phyloP scores from a whole-genome alignment of 2,797 vertebrate genomes.

The Acanthornis magna region DNA sequence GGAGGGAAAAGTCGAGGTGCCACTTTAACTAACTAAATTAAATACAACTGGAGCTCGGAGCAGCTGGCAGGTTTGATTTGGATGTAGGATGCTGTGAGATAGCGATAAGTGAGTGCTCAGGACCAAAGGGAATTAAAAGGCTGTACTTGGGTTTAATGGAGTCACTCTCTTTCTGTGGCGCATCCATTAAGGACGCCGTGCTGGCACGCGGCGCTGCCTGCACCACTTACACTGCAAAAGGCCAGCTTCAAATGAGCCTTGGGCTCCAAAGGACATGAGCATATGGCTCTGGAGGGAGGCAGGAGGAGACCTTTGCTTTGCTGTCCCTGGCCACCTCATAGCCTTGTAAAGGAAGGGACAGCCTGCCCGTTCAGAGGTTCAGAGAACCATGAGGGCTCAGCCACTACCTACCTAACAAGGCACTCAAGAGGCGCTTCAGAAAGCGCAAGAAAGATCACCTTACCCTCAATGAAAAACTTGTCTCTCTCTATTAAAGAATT shows the following conservation, averaged over 20 bases:
- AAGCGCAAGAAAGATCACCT: background rate
- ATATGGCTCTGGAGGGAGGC: background rate
- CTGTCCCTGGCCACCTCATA: background rate
- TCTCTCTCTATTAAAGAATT: background rate
- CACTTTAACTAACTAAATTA: constrained; percentile 64
- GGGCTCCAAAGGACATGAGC: background rate
- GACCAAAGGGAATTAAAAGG: constrained; percentile 64
- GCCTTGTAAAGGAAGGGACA: background rate
- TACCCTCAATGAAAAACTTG: background rate
- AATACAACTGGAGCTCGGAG: constrained; percentile 52
- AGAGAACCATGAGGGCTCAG: accelerated
- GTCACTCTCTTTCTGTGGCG: constrained; percentile 21
- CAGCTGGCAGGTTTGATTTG: constrained; percentile 72
- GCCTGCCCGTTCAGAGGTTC: background rate
- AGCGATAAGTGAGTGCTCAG: constrained; percentile 58
- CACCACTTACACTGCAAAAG: constrained; percentile 17
- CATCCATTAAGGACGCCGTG: constrained; percentile 42
- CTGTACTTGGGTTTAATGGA: constrained; percentile 63
- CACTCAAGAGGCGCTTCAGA: background rate
- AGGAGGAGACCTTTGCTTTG: background rate
- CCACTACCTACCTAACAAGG: background rate
- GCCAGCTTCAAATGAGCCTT: background rate
- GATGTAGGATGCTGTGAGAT: constrained; percentile 60
- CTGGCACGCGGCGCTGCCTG: background rate
- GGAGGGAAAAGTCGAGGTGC: constrained; percentile 30